Base-by-base conservation (phyloP, 2,888 invertebrate species). In the Odontomyia ornata region DNA sequence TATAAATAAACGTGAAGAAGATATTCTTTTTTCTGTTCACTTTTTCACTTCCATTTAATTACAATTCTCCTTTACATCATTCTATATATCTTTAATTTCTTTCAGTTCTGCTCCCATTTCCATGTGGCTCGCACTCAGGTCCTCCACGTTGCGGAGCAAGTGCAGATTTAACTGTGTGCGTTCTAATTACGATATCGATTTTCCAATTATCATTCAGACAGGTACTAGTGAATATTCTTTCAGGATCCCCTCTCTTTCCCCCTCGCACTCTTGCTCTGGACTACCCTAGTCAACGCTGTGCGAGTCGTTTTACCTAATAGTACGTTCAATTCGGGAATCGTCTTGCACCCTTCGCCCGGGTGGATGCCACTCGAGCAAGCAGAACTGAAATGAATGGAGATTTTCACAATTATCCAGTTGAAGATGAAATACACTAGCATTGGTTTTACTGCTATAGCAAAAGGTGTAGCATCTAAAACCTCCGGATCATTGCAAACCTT, bases 121-220 rank as follows among this genome's bases (percentile, higher is more conserved):
- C 28, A 64, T 64, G 25, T 28, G 9, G 13, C 43, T 57, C 57
- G 57, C 57, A 57, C 62, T 62, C 47, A 69, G 23, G 43, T 46
- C 65, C 36, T 36, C 5, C 36, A 3, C 36, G 36, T 21, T 60
- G 13, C 15, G n/a, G 71, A 28, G 56, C n/a, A n/a, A 46, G 28
- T n/a, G 36, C 11, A 65, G 18, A 36, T 52, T 72, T 60, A 9
- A n/a, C 73, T 73, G 21, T 73, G 72, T 69, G 69, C 30, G 69
- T 62, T 28, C 62, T 75, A 77, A 77, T 75, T 69, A 65, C 18
- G 36, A 62, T 62, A 77, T 77, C 77, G 77, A 77, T 77, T 77
- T 77, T 77, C 60, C 65, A 77, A 77, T 77, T 77, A 77, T 77
- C 77, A 77, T 75, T 75, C 62, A 77, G 69, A 75, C 69, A 47